Conservation (phyloP, 1,140 invertebrate genomes). For the Cherax quadricarinatus region DNA sequence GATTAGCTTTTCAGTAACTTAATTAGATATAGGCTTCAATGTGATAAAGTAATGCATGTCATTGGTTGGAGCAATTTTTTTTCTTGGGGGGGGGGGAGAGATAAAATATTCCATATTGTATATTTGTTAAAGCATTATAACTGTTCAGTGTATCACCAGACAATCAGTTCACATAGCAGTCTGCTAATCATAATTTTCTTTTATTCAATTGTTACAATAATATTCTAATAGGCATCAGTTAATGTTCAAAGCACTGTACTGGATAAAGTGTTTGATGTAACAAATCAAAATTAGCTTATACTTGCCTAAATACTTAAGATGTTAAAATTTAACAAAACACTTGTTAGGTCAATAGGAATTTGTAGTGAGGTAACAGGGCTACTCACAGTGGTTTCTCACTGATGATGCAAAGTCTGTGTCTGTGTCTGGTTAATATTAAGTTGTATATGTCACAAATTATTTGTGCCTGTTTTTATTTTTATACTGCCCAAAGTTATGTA, state of each 20-base stretch:
- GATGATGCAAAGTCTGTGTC: not conserved
- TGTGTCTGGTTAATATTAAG: not conserved
- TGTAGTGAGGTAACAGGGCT: not conserved
- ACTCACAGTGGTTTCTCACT: not conserved
- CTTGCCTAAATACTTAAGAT: not conserved
- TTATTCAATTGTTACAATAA: too few relatives aligned
- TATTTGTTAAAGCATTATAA: too few relatives aligned
- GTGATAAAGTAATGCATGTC: too few relatives aligned
- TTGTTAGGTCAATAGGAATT: not conserved
- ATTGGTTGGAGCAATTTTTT: too few relatives aligned
- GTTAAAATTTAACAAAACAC: not conserved
- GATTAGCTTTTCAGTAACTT: too few relatives aligned
- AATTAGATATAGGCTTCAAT: too few relatives aligned
- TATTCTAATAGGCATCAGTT: too few relatives aligned
- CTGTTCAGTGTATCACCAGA: too few relatives aligned
- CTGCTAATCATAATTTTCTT: too few relatives aligned
- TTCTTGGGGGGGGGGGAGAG: too few relatives aligned
- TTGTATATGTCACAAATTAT: not conserved
- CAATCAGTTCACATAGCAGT: too few relatives aligned
- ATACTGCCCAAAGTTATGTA: constrained; percentile 32
- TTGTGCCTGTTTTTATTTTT: constrained; percentile 14
- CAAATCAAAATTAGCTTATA: not conserved
- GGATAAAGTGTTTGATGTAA: not conserved
- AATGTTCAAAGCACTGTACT: not conserved
- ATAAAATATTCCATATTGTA: too few relatives aligned